phyloP scores from a whole-genome alignment of 1,140 invertebrate genomes.

The Leptinotarsa texana region DNA sequence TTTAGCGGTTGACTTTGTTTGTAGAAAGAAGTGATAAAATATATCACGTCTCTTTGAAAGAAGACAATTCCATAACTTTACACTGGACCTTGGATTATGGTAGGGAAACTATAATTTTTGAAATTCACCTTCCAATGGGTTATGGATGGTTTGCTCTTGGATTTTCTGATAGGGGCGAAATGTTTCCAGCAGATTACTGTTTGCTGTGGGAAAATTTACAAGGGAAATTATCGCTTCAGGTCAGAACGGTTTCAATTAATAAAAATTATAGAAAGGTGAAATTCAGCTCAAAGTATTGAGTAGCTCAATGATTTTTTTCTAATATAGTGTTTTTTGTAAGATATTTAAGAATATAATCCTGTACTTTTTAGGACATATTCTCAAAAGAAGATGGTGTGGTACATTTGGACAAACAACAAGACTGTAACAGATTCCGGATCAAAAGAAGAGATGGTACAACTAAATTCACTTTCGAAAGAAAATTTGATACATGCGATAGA shows the following conservation, averaged over 20 bases:
- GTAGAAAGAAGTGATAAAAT: background rate
- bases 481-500: conserved; percentile 91
- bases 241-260: conserved; percentile 45
- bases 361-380: conserved; percentile 70
- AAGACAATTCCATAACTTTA: conserved; percentile 42
- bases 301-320: background rate
- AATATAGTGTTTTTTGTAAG: background rate
- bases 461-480: conserved; percentile 76
- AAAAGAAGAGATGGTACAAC: conserved; percentile 61
- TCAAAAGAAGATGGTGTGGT: conserved; percentile 71
- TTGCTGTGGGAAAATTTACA: conserved; percentile 77
- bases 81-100: conserved; percentile 56
- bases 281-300: background rate
- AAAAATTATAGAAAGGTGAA: background rate
- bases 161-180: conserved; percentile 87
- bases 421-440: conserved; percentile 75
- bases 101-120: conserved; percentile 55
- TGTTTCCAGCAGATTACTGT: conserved; percentile 81
- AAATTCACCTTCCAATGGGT: conserved; percentile 59
- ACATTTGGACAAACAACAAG: conserved; percentile 73
- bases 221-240: conserved; percentile 68
- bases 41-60: conserved; percentile 45
- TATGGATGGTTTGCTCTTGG: conserved; percentile 82
- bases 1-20: too few species aligned
- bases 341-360: background rate